Percentiles rank a stretch among this genome's conserved stretches.
Evolutionary conservation across 2,888 invertebrate species (phyloP).

Genomic region (Tachina grossa): DNA sequence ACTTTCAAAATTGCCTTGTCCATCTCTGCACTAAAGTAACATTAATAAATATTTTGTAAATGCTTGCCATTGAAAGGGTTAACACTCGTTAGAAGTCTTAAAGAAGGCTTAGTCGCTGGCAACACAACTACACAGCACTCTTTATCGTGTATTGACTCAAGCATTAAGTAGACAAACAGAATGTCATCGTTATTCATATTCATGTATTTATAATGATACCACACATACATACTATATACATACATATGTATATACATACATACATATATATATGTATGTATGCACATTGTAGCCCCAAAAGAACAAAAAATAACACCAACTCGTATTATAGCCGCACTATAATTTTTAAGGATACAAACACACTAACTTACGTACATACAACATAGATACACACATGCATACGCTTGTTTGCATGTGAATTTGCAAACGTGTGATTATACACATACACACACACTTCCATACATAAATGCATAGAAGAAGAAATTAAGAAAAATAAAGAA

Average conservation of each 20-base stretch:
- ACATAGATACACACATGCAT: neutral
- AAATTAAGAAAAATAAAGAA: slow-evolving; percentile 8
- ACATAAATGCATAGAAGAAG: neutral
- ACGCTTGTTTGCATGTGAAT: neutral
- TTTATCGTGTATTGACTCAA: slow-evolving; percentile 66
- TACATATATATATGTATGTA: neutral
- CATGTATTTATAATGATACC: slow-evolving; percentile 54
- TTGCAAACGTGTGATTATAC: neutral
- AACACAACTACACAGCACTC: slow-evolving; percentile 41
- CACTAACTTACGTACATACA: neutral
- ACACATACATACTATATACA: neutral
- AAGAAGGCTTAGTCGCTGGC: slow-evolving; percentile 48
- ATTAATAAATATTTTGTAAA: slow-evolving; percentile 56
- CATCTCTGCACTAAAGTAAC: slow-evolving; percentile 22
- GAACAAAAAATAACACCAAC: neutral
- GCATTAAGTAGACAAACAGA: slow-evolving; percentile 57
- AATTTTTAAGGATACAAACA: slow-evolving; percentile 25
- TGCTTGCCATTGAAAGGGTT: slow-evolving; percentile 56
- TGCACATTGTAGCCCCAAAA: slow-evolving; percentile 8
- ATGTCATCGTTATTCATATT: slow-evolving; percentile 53
- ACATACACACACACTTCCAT: neutral
- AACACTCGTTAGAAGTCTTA: slow-evolving; percentile 50
- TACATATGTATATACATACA: neutral
- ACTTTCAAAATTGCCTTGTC: neutral
- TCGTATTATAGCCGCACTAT: neutral